Percentiles rank a stretch among this genome's conserved stretches.
These are phyloP conservation scores for Holothuria leucospilota DNA, from an alignment of 53 echinoderm and acorn worm species.

Conservation along the genomic window DNA sequence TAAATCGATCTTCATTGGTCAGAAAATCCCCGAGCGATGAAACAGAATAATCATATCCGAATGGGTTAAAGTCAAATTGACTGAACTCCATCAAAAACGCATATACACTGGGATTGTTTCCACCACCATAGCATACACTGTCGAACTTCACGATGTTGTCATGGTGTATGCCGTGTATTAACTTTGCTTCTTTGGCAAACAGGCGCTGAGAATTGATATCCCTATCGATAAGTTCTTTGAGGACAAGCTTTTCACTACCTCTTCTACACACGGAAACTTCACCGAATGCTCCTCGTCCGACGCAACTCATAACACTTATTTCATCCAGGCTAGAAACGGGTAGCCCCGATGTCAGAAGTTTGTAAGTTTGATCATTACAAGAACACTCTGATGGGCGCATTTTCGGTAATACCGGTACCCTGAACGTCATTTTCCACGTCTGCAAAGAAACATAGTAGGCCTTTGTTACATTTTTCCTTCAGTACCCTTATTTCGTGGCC, in stretches of 20 bases:
- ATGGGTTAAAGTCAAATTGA: background rate
- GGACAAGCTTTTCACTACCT: background rate
- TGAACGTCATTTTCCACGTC: too few species aligned
- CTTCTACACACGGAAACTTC: conserved; percentile 3
- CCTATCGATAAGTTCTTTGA: background rate
- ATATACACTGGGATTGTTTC: background rate
- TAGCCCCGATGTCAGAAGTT: too few species aligned
- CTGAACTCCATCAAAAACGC: background rate
- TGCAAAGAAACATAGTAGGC: too few species aligned
- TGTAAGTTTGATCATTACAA: too few species aligned
- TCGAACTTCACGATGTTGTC: conserved; percentile 5
- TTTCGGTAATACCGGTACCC: too few species aligned
- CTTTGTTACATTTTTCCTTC: too few species aligned
- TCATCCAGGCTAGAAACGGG: too few species aligned
- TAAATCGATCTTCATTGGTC: background rate
- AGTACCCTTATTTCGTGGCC: too few species aligned
- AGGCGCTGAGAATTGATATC: background rate
- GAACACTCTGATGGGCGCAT: too few species aligned
- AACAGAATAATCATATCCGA: background rate
- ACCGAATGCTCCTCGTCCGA: background rate
- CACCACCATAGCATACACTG: background rate
- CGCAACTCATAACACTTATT: too few species aligned
- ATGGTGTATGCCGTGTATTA: background rate
- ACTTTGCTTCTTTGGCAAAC: conserved; percentile 12
- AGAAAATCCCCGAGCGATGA: conserved; percentile 11